These are phyloP conservation scores for Edolisoma coerulescens DNA, from an alignment of 2,113 vertebrate species.

Conservation along the genomic window DNA sequence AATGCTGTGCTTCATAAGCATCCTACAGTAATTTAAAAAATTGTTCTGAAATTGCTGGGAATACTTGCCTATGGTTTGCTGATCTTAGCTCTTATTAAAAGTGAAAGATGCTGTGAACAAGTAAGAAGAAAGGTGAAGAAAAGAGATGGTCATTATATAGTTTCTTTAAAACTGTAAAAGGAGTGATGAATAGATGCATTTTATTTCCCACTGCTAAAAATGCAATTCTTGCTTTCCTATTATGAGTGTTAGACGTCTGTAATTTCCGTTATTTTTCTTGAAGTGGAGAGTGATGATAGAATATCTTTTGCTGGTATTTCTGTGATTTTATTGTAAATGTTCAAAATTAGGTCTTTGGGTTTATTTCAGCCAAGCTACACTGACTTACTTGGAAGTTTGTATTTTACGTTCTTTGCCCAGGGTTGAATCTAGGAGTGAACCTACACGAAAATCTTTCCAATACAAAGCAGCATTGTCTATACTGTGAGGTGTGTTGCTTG, in stretches of 20 bases:
- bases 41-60: not conserved
- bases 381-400: not conserved
- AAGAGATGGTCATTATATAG: not conserved
- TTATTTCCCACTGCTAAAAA: not conserved
- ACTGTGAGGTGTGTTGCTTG: not conserved
- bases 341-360: not conserved
- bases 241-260: not conserved
- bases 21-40: not conserved
- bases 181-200: not conserved
- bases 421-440: not conserved
- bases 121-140: not conserved
- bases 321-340: not conserved
- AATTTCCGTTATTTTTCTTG: conserved; percentile 6
- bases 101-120: not conserved
- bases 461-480: fast-evolving
- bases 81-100: not conserved
- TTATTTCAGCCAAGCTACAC: not conserved
- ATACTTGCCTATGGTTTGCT: not conserved
- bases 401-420: not conserved
- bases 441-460: not conserved
- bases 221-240: not conserved
- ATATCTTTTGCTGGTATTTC: not conserved
- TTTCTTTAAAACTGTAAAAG: not conserved
- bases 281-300: not conserved
- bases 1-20: not conserved